Base-by-base conservation (phyloP, 2,797 vertebrate genomes). In the Hyperoplus lanceolatus region DNA sequence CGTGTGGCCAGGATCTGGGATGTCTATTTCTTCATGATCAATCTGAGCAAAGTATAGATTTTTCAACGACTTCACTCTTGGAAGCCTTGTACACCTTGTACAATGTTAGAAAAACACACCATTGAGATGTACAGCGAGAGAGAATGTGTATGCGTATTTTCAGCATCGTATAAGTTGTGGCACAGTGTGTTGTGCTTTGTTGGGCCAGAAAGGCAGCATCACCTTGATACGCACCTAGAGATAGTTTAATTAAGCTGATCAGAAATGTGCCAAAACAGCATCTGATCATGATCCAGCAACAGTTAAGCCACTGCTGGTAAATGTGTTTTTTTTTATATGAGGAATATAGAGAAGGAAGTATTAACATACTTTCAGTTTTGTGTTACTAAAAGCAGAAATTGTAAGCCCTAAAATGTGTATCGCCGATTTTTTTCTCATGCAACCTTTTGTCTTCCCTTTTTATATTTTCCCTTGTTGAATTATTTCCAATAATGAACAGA, bases 401-500 rank as follows among this genome's bases (percentile, higher is more conserved):
- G 29, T 29, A 29, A 29, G 29, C 29, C 29, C 29, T 29, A 29
- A 29, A 29, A 29, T 29, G 29, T 29, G 29, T 29, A 29, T 29
- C 29, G 29, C 29, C 29, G 1, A 29, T 29, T 29, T 29, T 29
- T 29, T 29, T 29, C 29, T 29, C 29, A 29, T 29, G 29, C 29
- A 29, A 29, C 29, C 29, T 29, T 29, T 18, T 50, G 48, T 73
- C 61, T 68, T 62, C n/a, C 54, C 54, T 70, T 79, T 76, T 11
- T 8, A 41, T 75, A 46, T 65, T 73, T 61, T 58, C 49, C 71
- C 62, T 51, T 54, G 54, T 54, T 80, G 75, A 77, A 84, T 87
- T 81, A 79, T 80, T 80, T 83, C 70, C 67, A 54, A 83, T 81
- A 88, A 84, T 87, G 89, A 90, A 89, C 84, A 75, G 70, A 81